These are phyloP conservation scores for Sarcophaga rosellei DNA, from an alignment of 2,888 invertebrate genomes.

Conservation along the genomic window DNA sequence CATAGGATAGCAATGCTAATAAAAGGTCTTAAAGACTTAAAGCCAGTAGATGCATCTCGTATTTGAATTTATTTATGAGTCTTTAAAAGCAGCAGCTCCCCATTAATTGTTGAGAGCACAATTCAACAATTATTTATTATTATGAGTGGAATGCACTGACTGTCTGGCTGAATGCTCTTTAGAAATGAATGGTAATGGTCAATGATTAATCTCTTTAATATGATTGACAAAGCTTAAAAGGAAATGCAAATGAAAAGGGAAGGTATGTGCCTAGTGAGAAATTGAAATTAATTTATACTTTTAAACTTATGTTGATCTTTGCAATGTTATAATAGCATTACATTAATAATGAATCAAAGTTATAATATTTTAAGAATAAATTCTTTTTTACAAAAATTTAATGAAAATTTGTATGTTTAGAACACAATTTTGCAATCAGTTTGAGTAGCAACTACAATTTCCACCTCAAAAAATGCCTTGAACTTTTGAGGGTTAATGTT, in stretches of 20 bases:
- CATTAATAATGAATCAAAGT: too few species aligned
- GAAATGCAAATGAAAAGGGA: slow-evolving; percentile 16
- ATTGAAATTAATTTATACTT: neutral
- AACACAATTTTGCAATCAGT: too few species aligned
- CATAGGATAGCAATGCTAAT: neutral
- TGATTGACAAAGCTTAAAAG: slow-evolving; percentile 59
- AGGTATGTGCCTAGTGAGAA: slow-evolving; percentile 25
- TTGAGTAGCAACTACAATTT: too few species aligned
- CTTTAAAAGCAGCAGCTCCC: slow-evolving; percentile 17
- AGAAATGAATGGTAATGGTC: slow-evolving; percentile 32
- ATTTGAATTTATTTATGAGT: slow-evolving; percentile 1
- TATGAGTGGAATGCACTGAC: slow-evolving; percentile 43
- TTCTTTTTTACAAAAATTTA: too few species aligned
- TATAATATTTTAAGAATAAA: too few species aligned
- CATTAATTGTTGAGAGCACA: slow-evolving; percentile 59
- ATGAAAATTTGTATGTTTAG: neutral
- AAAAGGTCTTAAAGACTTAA: neutral
- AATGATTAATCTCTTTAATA: slow-evolving; percentile 57
- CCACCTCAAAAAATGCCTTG: neutral
- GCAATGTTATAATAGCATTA: too few species aligned
- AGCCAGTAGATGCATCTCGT: neutral
- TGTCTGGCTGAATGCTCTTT: slow-evolving; percentile 28
- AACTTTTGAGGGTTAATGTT: slow-evolving; percentile 3
- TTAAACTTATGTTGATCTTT: neutral
- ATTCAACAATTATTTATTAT: slow-evolving; percentile 64